These are phyloP conservation scores for Lophotriccus pileatus DNA, from an alignment of 2,797 vertebrate genomes.

Conservation along the genomic window DNA sequence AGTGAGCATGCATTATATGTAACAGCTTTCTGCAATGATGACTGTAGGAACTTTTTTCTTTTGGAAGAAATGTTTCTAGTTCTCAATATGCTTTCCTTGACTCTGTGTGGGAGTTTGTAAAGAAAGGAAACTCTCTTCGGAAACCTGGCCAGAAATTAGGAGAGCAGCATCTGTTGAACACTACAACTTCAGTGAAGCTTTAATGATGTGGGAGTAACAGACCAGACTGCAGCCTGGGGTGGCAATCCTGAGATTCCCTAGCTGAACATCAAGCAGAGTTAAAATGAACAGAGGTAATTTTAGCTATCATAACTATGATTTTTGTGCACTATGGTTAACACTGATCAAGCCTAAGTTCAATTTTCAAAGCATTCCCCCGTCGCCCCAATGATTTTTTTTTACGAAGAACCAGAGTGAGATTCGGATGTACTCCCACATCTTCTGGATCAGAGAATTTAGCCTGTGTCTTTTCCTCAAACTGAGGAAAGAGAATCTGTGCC, in stretches of 20 bases:
- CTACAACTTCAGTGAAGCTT: not conserved
- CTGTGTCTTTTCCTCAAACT: not conserved
- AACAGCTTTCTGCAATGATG: not conserved
- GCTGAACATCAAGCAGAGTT: not conserved
- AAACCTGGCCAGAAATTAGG: constrained; percentile 18
- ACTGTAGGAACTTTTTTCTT: not conserved
- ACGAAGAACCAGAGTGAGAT: not conserved
- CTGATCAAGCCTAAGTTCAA: not conserved
- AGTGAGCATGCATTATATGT: not conserved
- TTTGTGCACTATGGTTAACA: not conserved
- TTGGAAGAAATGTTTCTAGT: not conserved
- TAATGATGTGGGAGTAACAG: not conserved
- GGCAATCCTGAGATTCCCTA: not conserved
- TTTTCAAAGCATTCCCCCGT: not conserved
- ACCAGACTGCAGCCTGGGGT: not conserved
- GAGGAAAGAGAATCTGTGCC: not conserved
- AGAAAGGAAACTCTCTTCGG: not conserved
- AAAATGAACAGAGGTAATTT: not conserved
- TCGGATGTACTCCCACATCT: not conserved
- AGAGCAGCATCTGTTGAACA: not conserved
- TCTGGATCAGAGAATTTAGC: not conserved
- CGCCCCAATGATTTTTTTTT: fast-evolving
- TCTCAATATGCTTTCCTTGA: not conserved
- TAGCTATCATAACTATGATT: not conserved
- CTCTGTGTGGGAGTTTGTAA: not conserved